Evolutionary conservation across 2,797 vertebrate genomes (phyloP), one percentile per base, ranked within the genome.

Genomic region (Gorsachius magnificus): DNA sequence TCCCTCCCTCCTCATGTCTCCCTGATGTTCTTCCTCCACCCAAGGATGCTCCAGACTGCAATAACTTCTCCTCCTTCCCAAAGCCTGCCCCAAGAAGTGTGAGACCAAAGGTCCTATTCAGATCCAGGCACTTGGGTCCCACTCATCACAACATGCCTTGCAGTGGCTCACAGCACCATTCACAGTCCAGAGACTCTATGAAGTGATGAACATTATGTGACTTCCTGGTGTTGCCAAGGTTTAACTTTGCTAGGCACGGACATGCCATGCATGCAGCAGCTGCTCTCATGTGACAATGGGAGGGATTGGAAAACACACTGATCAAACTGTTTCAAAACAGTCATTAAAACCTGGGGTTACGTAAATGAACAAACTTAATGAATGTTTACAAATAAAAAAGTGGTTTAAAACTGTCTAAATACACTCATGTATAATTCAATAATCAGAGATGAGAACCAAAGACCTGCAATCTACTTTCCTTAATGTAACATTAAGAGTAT

Each of bases 331-430:
- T 82, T 80, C 66, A 48, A 53, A 93, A 68, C 33, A 87, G 63
- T 31, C 65, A 33, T 68, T 78, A 69, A 63, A 83, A 92, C 8
- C 20, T 83, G 63, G 15, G 10, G 8, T 64, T 87, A 81, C 51
- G 53, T 51, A 68, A 9, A 1, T 45, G 64, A 93, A 38, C 3
- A 36, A 79, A n/a, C 13, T 77, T 75, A 81, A 81, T 60, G 46
- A 95, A 89, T 82, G 87, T 74, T 87, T 91, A 66, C 43, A 60
- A 90, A 78, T 33, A 45, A 87, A 87, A 68, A 75, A n/a, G 7
- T 83, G 16, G 33, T 77, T 93, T 90, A 89, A 18, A 90, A 50
- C 48, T 74, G 24, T 70, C 51, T 65, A 57, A 69, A 86, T 95
- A 61, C 48, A 9, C 22, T 91, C 43, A 89, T 95, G 16, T 61